A percentile compares a stretch with the other conserved stretches of the same genome.
Evolutionary conservation across 1,140 invertebrate genomes (phyloP).

Genomic region (Ditylenchus dipsaci): DNA sequence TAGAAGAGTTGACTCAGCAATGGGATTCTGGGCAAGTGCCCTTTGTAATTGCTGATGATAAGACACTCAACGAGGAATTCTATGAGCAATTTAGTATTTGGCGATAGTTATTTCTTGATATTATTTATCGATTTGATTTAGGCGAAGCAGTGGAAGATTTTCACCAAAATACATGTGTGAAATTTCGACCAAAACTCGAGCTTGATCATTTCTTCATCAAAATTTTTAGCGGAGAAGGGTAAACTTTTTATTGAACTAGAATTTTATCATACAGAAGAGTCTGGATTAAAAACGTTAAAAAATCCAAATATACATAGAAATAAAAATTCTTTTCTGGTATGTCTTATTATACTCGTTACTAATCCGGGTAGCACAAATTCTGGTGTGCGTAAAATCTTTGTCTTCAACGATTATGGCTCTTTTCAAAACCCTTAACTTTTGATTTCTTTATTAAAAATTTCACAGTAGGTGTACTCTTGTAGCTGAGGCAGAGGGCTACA

Average conservation of each 20-base stretch:
- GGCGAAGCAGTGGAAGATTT: slow-evolving; percentile 19
- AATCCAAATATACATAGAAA: too few species aligned
- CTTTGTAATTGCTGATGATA: not conserved
- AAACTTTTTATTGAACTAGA: slow-evolving; percentile 1
- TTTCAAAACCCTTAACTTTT: too few species aligned
- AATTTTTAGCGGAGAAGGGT: slow-evolving; percentile 19
- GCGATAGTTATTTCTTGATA: not conserved
- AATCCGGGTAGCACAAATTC: too few species aligned
- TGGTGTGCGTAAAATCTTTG: too few species aligned
- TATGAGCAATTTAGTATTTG: not conserved
- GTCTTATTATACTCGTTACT: too few species aligned
- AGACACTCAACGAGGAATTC: not conserved
- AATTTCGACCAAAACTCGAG: slow-evolving; percentile 9
- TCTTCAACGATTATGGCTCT: too few species aligned
- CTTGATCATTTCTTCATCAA: slow-evolving; percentile 20
- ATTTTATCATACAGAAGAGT: not conserved
- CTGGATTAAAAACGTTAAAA: too few species aligned
- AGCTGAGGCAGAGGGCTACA: too few species aligned
- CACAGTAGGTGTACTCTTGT: too few species aligned
- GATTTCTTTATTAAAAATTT: too few species aligned
- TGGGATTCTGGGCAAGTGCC: not conserved
- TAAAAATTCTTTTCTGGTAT: too few species aligned
- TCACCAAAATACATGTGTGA: slow-evolving; percentile 25
- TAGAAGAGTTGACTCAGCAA: not conserved
- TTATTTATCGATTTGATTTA: slow-evolving; percentile 1